Evolutionary conservation across 2,888 invertebrate genomes (phyloP).

Genomic region (Drosophila nr. fundita): DNA sequence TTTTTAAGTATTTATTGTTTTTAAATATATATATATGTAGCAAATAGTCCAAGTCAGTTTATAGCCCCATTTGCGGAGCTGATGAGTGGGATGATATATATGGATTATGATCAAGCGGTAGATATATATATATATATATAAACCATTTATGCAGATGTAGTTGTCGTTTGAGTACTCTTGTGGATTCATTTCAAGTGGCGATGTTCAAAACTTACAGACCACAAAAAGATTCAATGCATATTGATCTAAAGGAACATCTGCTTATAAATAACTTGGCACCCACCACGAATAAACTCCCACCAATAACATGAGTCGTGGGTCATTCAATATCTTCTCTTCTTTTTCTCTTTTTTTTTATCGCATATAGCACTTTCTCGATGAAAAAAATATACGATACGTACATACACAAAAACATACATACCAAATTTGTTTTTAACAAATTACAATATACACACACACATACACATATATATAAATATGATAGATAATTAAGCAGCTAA

Average conservation of each 20-base stretch:
- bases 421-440: conserved; percentile 56
- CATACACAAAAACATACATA: conserved; percentile 44
- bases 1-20: neutral
- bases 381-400: conserved; percentile 36
- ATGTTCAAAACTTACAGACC: conserved; percentile 25
- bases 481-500: conserved; percentile 63
- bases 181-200: conserved; percentile 27
- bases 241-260: conserved; percentile 26
- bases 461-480: conserved; percentile 31
- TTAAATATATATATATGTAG: conserved; percentile 26
- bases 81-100: conserved; percentile 30
- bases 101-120: conserved; percentile 40
- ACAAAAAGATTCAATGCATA: conserved; percentile 21
- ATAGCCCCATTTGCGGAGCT: conserved; percentile 28
- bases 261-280: conserved; percentile 29
- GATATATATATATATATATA: conserved; percentile 26
- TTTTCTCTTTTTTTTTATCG: neutral
- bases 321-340: neutral
- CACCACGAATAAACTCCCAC: conserved; percentile 4
- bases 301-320: conserved; percentile 9
- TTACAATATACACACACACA: conserved; percentile 32
- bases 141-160: conserved; percentile 12
- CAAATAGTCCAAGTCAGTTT: conserved; percentile 56
- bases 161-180: conserved; percentile 33
- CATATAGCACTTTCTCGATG: conserved; percentile 25